Percentiles rank a stretch among this genome's conserved stretches.
These are phyloP conservation scores for Troides oblongomaculatus DNA, from an alignment of 2,888 invertebrate genomes.

Conservation along the genomic window DNA sequence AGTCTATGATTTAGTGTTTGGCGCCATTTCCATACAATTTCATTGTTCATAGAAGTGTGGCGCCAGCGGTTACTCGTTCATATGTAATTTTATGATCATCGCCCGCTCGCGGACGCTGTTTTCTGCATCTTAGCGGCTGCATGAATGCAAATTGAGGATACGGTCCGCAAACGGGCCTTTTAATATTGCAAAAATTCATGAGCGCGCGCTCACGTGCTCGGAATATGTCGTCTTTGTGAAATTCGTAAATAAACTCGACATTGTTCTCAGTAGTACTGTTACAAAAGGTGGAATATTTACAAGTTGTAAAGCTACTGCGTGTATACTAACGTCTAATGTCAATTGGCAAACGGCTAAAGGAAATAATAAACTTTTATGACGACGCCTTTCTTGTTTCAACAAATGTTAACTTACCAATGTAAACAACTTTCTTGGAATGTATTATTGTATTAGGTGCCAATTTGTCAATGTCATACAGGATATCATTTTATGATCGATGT, in stretches of 20 bases:
- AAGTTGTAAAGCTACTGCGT: conserved; percentile 29
- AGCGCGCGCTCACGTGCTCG: conserved; percentile 51
- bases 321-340: conserved; percentile 15
- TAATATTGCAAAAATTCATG: conserved; percentile 64
- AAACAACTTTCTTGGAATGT: too few relatives aligned
- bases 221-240: conserved; percentile 46
- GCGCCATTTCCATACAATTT: conserved; percentile 71
- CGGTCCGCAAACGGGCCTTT: conserved; percentile 48
- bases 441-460: too few relatives aligned
- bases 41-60: conserved; percentile 76
- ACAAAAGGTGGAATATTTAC: conserved; percentile 55
- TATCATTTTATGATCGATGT: too few relatives aligned
- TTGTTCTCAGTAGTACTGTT: conserved; percentile 35
- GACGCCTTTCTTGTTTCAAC: not conserved
- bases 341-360: not conserved
- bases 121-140: conserved; percentile 55
- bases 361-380: conserved; percentile 3
- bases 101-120: conserved; percentile 59
- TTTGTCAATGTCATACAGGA: too few relatives aligned
- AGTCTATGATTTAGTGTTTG: conserved; percentile 66
- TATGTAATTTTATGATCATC: conserved; percentile 70
- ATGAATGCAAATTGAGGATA: conserved; percentile 55
- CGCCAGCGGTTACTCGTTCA: conserved; percentile 67
- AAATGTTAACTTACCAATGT: not conserved
- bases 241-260: conserved; percentile 40